Evolutionary conservation across 2,888 invertebrate genomes (phyloP).

Genomic region (Cosmopolites sordidus): DNA sequence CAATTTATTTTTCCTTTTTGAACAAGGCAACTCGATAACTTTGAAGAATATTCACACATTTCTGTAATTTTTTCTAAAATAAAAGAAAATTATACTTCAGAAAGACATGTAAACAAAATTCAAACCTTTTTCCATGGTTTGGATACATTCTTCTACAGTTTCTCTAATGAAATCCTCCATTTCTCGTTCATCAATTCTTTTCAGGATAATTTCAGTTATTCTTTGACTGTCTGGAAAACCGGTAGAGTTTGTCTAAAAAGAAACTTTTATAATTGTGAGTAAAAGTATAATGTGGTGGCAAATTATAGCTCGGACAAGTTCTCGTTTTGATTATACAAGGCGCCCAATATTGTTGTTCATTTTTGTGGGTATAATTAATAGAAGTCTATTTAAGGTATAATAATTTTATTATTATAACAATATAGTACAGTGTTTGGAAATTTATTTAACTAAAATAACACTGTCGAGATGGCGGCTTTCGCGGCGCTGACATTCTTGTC

Average conservation of each 20-base stretch:
- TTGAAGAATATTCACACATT: not conserved
- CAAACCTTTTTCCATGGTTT: conserved; percentile 38
- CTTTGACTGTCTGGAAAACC: conserved; percentile 64
- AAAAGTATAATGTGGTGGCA: too few species aligned
- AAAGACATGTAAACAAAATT: not conserved
- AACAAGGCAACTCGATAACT: not conserved
- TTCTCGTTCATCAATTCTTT: conserved; percentile 60
- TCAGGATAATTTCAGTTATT: conserved; percentile 58
- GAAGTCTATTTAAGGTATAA: too few species aligned
- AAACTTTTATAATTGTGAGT: too few species aligned
- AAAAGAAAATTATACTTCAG: not conserved
- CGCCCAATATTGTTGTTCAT: too few species aligned
- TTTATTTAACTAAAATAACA: too few species aligned
- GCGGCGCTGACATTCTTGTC: too few species aligned
- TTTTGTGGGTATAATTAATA: too few species aligned
- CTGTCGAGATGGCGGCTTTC: too few species aligned
- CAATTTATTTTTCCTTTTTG: not conserved
- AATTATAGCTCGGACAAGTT: too few species aligned
- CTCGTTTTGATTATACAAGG: too few species aligned
- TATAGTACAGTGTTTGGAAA: too few species aligned
- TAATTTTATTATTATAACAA: too few species aligned
- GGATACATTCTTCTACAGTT: conserved; percentile 68
- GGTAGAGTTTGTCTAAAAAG: conserved; percentile 54
- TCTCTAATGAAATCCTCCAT: conserved; percentile 66
- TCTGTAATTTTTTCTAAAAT: not conserved